Conservation (phyloP, 2,797 vertebrate genomes). For the Lepidocolaptes lacrymiger region DNA sequence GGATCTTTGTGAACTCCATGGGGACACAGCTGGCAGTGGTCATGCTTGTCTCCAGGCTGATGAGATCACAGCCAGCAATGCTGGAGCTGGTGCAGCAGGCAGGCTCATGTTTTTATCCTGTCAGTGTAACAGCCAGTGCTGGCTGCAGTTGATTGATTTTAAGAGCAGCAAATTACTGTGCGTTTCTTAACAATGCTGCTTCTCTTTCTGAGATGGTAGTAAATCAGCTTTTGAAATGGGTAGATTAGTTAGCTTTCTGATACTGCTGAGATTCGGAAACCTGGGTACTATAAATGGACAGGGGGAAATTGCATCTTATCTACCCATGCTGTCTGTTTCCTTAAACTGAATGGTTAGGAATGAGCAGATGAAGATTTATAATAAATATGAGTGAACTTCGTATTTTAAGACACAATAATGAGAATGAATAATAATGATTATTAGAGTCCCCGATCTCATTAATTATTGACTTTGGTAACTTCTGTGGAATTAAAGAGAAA, state of each 20-base stretch:
- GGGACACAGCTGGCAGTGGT: not conserved
- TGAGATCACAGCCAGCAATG: not conserved
- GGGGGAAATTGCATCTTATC: not conserved
- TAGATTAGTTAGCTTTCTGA: not conserved
- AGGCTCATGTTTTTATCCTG: not conserved
- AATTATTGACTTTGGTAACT: not conserved
- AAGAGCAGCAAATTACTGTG: conserved; percentile 34
- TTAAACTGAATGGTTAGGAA: not conserved
- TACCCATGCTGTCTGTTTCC: not conserved
- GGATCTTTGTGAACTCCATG: rapidly evolving
- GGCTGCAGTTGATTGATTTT: not conserved
- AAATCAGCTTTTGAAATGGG: conserved; percentile 3
- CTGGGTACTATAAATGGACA: not conserved
- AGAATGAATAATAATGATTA: conserved; percentile 15
- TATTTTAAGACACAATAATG: not conserved
- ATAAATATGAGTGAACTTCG: not conserved
- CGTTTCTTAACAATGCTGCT: not conserved
- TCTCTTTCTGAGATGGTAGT: not conserved
- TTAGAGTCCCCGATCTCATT: not conserved
- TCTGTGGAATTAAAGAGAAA: not conserved
- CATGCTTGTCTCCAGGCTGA: not conserved
- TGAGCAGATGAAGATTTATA: not conserved
- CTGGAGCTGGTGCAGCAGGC: not conserved
- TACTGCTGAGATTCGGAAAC: not conserved
- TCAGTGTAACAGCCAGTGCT: not conserved